phyloP scores from a whole-genome alignment of 64 coral and sea anemone species.

The Dendronephthya gigantea region DNA sequence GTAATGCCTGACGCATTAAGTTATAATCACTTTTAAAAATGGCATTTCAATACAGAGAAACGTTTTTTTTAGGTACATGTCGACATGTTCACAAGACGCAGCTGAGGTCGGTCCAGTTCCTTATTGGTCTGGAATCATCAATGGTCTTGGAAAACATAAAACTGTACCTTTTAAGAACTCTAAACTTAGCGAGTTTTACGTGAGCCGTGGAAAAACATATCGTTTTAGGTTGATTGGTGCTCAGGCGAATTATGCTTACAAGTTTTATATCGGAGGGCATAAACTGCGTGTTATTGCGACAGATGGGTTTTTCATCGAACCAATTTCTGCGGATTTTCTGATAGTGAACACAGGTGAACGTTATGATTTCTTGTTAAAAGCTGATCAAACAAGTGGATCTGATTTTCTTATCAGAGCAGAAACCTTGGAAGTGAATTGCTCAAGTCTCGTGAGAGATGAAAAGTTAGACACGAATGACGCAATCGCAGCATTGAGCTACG shows the following conservation, averaged over 20 bases:
- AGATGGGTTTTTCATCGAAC: constrained; percentile 43
- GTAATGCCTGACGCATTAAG: neutral
- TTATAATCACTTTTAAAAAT: no score
- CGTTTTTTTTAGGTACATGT: no score
- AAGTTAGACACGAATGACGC: neutral
- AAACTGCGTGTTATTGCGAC: constrained; percentile 44
- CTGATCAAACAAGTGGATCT: neutral
- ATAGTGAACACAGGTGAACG: constrained; percentile 52
- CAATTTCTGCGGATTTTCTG: constrained; percentile 39
- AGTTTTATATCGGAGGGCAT: constrained; percentile 45
- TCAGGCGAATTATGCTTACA: constrained; percentile 29
- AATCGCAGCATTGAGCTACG: neutral
- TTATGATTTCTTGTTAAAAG: constrained; percentile 51
- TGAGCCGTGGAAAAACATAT: constrained; percentile 32
- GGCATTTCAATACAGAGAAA: no score
- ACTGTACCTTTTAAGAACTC: constrained; percentile 32
- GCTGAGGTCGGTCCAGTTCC: constrained; percentile 35
- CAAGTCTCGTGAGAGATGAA: neutral
- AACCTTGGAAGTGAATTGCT: constrained; percentile 19
- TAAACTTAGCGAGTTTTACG: constrained; percentile 48
- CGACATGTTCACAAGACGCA: constrained; percentile 3
- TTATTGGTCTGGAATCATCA: constrained; percentile 62
- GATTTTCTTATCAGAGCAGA: constrained; percentile 45
- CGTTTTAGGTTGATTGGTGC: constrained; percentile 48
- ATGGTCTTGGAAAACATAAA: constrained; percentile 54